Conservation (phyloP, 2,113 vertebrate genomes). For the Corythaixoides concolor region DNA sequence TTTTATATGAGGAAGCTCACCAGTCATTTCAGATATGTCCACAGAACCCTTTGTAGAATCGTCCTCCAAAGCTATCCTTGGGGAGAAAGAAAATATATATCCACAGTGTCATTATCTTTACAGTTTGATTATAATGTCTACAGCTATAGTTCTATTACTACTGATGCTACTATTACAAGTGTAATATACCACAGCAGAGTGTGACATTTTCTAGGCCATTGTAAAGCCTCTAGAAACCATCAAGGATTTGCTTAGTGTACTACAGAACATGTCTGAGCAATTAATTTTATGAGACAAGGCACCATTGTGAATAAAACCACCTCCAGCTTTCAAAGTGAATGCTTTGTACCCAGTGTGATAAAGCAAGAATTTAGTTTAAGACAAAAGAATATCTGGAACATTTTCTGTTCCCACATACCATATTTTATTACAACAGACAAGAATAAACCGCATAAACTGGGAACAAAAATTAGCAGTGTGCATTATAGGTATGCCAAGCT, state of each 20-base stretch:
- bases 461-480: neutral
- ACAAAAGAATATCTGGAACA: neutral
- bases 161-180: neutral
- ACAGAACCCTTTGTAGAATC: neutral
- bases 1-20: neutral
- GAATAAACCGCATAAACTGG: neutral
- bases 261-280: slow-evolving; percentile 36
- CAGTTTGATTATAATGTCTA: slow-evolving; percentile 38
- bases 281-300: slow-evolving; percentile 56
- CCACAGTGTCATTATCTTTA: slow-evolving; percentile 21
- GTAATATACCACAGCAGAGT: slow-evolving; percentile 4
- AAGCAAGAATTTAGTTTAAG: slow-evolving; percentile 15
- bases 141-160: slow-evolving; percentile 1
- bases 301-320: slow-evolving; percentile 45
- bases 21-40: neutral
- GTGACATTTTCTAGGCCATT: slow-evolving; percentile 33
- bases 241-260: slow-evolving; percentile 46
- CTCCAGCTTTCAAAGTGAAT: slow-evolving; percentile 18
- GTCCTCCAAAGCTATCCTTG: neutral
- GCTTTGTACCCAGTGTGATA: neutral
- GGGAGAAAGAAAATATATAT: slow-evolving; percentile 22
- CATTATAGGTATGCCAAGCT: neutral
- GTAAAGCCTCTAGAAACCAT: slow-evolving; percentile 35
- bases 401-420: neutral
- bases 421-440: neutral